Percentiles rank a stretch among this genome's conserved stretches.
These are phyloP conservation scores for Ctenodactylus gundi DNA, from an alignment of 2,113 vertebrate species.

Conservation along the genomic window DNA sequence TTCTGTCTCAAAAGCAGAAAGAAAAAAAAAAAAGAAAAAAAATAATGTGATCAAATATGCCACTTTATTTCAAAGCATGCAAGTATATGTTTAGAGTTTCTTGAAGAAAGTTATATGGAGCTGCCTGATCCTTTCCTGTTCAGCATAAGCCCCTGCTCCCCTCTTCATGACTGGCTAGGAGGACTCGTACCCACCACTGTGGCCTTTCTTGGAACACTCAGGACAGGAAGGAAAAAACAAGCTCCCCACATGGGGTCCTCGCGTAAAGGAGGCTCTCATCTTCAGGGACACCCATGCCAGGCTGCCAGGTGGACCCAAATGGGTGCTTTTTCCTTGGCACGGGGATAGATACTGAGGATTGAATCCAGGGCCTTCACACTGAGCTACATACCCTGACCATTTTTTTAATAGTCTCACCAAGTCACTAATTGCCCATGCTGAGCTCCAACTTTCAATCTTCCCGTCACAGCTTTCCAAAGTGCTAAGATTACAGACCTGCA, in stretches of 20 bases:
- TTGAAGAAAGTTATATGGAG: constrained; percentile 23
- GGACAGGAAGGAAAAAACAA: background rate
- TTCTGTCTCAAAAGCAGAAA: too few relatives aligned
- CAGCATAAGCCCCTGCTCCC: background rate
- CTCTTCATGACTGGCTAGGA: background rate
- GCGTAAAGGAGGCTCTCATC: background rate
- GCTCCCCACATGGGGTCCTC: background rate
- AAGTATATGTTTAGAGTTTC: constrained; percentile 22
- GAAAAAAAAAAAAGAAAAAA: too few relatives aligned
- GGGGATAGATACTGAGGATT: too few relatives aligned
- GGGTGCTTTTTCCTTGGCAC: too few relatives aligned
- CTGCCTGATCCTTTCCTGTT: background rate
- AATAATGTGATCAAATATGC: background rate
- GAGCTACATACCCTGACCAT: too few relatives aligned
- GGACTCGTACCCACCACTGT: background rate
- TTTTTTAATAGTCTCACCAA: too few relatives aligned
- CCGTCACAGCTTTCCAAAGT: too few relatives aligned
- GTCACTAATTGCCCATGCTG: too few relatives aligned
- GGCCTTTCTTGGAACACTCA: background rate
- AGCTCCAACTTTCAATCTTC: too few relatives aligned
- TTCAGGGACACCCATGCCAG: background rate
- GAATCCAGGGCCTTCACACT: too few relatives aligned
- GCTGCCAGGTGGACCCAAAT: background rate
- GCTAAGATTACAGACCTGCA: too few relatives aligned
- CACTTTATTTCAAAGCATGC: constrained; percentile 54